phyloP scores from a whole-genome alignment of 2,113 vertebrate genomes.

The Hyaena hyaena region DNA sequence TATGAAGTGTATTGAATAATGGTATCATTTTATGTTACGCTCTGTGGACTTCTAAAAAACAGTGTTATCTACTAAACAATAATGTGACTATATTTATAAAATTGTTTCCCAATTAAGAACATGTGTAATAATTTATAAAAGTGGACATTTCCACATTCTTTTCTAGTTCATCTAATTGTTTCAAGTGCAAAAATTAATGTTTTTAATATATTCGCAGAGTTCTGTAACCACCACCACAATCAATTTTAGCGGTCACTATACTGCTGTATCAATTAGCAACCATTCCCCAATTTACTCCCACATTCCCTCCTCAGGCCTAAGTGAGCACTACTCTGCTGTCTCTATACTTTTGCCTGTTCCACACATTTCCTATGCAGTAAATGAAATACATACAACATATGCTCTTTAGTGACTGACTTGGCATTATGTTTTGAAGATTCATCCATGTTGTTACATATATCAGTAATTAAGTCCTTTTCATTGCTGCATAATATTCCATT shows the following conservation, averaged over 20 bases:
- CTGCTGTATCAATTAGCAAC: not conserved
- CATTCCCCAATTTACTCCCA: not conserved
- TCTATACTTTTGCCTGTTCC: not conserved
- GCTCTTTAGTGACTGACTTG: not conserved
- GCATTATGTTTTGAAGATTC: not conserved
- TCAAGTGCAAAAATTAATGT: not conserved
- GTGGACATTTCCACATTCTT: not conserved
- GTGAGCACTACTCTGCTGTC: not conserved
- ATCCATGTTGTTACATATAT: not conserved
- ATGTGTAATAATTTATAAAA: conserved; percentile 38
- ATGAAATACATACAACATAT: not conserved
- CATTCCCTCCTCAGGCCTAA: not conserved
- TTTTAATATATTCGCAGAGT: conserved; percentile 20
- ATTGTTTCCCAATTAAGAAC: conserved; percentile 8
- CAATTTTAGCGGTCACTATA: conserved; percentile 1
- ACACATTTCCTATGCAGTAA: not conserved
- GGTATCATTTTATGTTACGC: not conserved
- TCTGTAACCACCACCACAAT: not conserved
- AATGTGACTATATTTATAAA: conserved; percentile 23
- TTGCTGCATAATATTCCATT: not conserved
- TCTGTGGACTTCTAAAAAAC: not conserved
- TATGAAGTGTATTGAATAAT: not conserved
- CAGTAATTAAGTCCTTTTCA: not conserved
- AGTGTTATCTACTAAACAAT: conserved; percentile 21
- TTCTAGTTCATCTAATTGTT: not conserved